Evolutionary conservation across 2,888 invertebrate genomes (phyloP).

Genomic region (Trissolcus japonicus): DNA sequence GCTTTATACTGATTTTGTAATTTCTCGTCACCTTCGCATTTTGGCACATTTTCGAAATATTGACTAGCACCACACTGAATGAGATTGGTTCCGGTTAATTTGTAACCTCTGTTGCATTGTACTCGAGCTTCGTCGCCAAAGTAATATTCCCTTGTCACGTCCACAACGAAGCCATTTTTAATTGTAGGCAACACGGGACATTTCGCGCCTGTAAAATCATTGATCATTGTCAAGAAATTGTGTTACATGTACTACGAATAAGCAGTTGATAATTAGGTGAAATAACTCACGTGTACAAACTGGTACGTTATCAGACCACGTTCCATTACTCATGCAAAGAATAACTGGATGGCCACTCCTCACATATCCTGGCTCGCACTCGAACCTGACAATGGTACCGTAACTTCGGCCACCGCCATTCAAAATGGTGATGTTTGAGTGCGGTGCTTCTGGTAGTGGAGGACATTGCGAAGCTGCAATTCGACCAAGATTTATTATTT

Average conservation of each 20-base stretch:
- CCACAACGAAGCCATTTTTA: slow-evolving; percentile 91
- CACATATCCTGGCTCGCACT: slow-evolving; percentile 93
- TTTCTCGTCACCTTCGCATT: slow-evolving; percentile 83
- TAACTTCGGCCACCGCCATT: slow-evolving; percentile 95
- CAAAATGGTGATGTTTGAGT: slow-evolving; percentile 89
- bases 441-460: slow-evolving; percentile 89
- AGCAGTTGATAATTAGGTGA: no score
- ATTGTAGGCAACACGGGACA: slow-evolving; percentile 88
- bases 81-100: slow-evolving; percentile 88
- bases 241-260: no score
- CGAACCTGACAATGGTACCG: slow-evolving; percentile 93
- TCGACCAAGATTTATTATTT: neutral
- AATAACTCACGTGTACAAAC: slow-evolving; percentile 84
- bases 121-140: slow-evolving; percentile 94
- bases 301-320: slow-evolving; percentile 95
- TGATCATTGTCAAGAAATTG: neutral
- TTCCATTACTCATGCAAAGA: slow-evolving; percentile 96
- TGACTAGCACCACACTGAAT: slow-evolving; percentile 91
- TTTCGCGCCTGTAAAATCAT: slow-evolving; percentile 78
- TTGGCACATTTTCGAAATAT: slow-evolving; percentile 88
- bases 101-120: slow-evolving; percentile 93
- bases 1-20: neutral
- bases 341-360: slow-evolving; percentile 92
- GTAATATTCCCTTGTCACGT: slow-evolving; percentile 85
- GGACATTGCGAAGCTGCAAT: slow-evolving; percentile 91